A percentile compares a stretch with the other conserved stretches of the same genome.
phyloP scores from a whole-genome alignment of 2,888 invertebrate species.

The Orthonychiurus folsomi region DNA sequence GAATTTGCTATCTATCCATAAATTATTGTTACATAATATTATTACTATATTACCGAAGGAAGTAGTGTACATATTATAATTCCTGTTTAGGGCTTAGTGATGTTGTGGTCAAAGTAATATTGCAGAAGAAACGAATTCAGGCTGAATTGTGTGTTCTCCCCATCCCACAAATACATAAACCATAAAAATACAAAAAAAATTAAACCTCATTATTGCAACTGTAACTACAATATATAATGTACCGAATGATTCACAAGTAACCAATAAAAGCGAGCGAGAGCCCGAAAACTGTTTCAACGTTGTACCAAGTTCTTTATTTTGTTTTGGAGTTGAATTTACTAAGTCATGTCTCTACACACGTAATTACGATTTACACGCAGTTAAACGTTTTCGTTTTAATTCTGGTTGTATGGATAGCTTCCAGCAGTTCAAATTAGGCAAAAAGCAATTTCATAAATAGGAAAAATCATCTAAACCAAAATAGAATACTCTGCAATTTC shows the following conservation, averaged over 20 bases:
- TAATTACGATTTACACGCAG: too few relatives aligned
- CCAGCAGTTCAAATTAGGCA: too few relatives aligned
- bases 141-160: conserved; percentile 36
- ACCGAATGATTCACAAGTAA: not conserved
- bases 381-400: too few relatives aligned
- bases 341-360: too few relatives aligned
- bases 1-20: not conserved
- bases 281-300: too few relatives aligned
- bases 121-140: conserved; percentile 32
- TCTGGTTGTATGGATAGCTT: too few relatives aligned
- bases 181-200: conserved; percentile 13
- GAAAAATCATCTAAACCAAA: too few relatives aligned
- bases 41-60: too few relatives aligned
- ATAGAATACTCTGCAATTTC: too few relatives aligned
- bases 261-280: not conserved
- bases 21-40: not conserved
- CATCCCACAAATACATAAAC: conserved; percentile 17
- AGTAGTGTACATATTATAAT: not conserved
- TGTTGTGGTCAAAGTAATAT: not conserved
- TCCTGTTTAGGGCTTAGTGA: not conserved
- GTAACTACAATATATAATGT: conserved; percentile 1
- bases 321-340: too few relatives aligned
- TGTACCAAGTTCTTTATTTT: too few relatives aligned
- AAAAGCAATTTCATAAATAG: too few relatives aligned
- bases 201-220: conserved; percentile 3